These are phyloP conservation scores for Leuciscus idus DNA, from an alignment of 2,113 vertebrate genomes.

Conservation along the genomic window DNA sequence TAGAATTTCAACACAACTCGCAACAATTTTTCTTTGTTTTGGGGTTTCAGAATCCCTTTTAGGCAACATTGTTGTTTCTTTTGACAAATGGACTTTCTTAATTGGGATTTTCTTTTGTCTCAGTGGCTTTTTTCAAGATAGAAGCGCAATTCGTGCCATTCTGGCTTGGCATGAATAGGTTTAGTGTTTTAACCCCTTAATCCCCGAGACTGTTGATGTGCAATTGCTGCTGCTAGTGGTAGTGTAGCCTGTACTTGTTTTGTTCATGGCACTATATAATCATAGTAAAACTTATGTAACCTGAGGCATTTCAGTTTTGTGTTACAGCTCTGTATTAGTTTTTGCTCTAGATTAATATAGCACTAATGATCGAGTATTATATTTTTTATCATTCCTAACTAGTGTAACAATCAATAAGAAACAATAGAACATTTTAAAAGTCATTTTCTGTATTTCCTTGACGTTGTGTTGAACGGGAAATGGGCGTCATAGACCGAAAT, in stretches of 20 bases:
- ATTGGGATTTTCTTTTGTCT: conserved; percentile 39
- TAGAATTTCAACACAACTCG: conserved; percentile 5
- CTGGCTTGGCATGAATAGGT: conserved; percentile 47
- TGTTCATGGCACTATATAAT: conserved; percentile 56
- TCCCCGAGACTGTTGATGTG: conserved; percentile 53
- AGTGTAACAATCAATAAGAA: conserved; percentile 51
- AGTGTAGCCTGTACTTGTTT: conserved; percentile 56
- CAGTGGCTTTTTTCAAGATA: conserved; percentile 33
- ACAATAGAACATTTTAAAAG: conserved; percentile 54
- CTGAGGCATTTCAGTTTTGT: conserved; percentile 50
- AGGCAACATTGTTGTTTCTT: conserved; percentile 27
- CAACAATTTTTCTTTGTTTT: background rate
- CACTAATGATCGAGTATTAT: conserved; percentile 50
- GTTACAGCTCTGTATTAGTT: conserved; percentile 52
- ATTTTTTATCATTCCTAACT: conserved; percentile 56
- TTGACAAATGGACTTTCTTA: conserved; percentile 22
- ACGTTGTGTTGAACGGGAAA: conserved; percentile 44
- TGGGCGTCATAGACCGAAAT: background rate
- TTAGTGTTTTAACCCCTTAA: conserved; percentile 50
- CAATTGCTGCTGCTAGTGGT: conserved; percentile 60
- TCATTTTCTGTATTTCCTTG: conserved; percentile 55
- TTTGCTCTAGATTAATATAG: conserved; percentile 52
- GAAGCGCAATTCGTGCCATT: conserved; percentile 34
- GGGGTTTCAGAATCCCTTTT: conserved; percentile 5
- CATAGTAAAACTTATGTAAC: conserved; percentile 54